Percentiles rank a stretch among this genome's conserved stretches.
These are phyloP conservation scores for Crotalus adamanteus DNA, from an alignment of 2,797 vertebrate species.

Conservation along the genomic window DNA sequence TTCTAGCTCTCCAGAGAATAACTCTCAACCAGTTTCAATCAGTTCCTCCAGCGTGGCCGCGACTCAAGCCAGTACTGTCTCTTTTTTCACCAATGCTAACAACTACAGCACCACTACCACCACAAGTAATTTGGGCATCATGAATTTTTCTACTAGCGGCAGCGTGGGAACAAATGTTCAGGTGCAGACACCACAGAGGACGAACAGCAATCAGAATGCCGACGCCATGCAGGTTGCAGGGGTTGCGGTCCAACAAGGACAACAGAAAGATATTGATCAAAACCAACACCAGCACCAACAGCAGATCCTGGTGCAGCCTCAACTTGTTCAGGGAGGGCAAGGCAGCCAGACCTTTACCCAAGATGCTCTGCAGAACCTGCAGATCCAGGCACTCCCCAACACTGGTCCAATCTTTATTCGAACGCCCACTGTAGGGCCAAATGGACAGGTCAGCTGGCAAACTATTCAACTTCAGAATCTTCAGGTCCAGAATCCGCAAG, in stretches of 20 bases:
- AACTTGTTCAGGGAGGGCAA: slow-evolving; percentile 86
- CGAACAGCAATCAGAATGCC: slow-evolving; percentile 65
- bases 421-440: slow-evolving; percentile 85
- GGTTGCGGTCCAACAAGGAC: slow-evolving; percentile 63
- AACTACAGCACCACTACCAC: slow-evolving; percentile 74
- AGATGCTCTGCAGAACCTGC: slow-evolving; percentile 82
- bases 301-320: slow-evolving; percentile 92
- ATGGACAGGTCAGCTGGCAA: slow-evolving; percentile 96
- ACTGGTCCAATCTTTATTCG: slow-evolving; percentile 89
- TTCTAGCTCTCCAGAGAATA: slow-evolving; percentile 76
- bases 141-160: slow-evolving; percentile 73
- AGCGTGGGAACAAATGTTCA: slow-evolving; percentile 70
- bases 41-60: slow-evolving; percentile 67
- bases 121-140: slow-evolving; percentile 72
- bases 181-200: slow-evolving; percentile 70
- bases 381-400: slow-evolving; percentile 90
- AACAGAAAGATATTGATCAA: slow-evolving; percentile 74
- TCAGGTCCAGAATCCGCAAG: slow-evolving; percentile 78
- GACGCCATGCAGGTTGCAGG: slow-evolving; percentile 71
- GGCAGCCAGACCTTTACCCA: slow-evolving; percentile 85
- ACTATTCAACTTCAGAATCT: slow-evolving; percentile 94
- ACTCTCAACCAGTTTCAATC: slow-evolving; percentile 70
- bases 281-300: slow-evolving; percentile 78
- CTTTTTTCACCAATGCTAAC: slow-evolving; percentile 76
- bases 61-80: slow-evolving; percentile 67